Evolutionary conservation across 2,797 vertebrate species (phyloP), one percentile per base, ranked within the genome.

Genomic region (Capromys pilorides): DNA sequence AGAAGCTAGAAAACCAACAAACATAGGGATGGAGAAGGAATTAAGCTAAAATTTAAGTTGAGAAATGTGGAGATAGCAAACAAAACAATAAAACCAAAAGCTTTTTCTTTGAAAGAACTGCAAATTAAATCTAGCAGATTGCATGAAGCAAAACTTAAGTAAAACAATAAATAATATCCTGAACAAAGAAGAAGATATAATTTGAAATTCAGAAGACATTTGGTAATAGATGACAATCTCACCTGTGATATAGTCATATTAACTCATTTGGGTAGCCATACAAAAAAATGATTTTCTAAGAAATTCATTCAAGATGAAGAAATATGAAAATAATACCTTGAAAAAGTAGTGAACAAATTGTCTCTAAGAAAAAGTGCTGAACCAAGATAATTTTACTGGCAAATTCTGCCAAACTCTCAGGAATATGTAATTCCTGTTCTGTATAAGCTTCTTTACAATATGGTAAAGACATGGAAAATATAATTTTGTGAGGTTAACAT

Each of bases 171-270:
- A 41, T 83, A 16, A 62, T 78, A 88, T 73, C 75, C 26, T 93
- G 57, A 92, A 88, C 59, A 85, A 92, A 49, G 26, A 94, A 71
- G 31, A 94, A 41, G 24, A 64, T 94, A 21, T 84, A 73, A 88
- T 86, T 92, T 86, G 66, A 93, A 79, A 64, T 93, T 91, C 84
- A 80, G 33, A 95, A 93, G 69, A 77, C 67, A 88, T 80, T 95
- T 24, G 31, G 5, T 86, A 62, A 88, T 88, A 80, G 57, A 41
- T 75, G 36, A 45, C 8, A 81, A 28, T 89, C 33, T 36, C 28
- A 22, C 67, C 10, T 91, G 26, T 28, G 11, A 41, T 28, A 41
- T 71, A 89, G 71, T 26, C 66, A 19, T 78, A 59, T 73, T 39
- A 51, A 31, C 79, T 84, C 24, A 54, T 78, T 93, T 93, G 54